These are phyloP conservation scores for Periophthalmus modestus DNA, from an alignment of 2,113 vertebrate species.

Conservation along the genomic window DNA sequence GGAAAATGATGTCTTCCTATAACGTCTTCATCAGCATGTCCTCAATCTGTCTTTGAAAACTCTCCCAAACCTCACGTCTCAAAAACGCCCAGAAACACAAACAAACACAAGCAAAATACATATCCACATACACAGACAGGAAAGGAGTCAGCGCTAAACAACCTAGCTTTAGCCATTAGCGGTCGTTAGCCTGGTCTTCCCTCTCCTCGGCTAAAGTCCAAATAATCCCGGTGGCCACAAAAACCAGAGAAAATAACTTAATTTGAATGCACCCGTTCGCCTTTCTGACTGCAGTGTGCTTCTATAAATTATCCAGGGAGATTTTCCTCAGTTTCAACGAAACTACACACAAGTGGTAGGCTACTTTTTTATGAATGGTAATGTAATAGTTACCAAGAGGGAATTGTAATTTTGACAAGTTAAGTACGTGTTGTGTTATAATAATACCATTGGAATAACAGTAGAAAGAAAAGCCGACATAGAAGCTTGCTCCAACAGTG, in stretches of 20 bases:
- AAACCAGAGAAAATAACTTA: slow-evolving; percentile 76
- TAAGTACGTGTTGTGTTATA: slow-evolving; percentile 63
- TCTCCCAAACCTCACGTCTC: slow-evolving; percentile 14
- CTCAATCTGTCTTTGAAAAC: slow-evolving; percentile 25
- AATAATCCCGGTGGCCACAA: slow-evolving; percentile 67
- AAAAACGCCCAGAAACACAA: slow-evolving; percentile 61
- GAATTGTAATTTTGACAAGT: slow-evolving; percentile 63
- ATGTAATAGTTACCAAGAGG: slow-evolving; percentile 37
- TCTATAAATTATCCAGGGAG: slow-evolving; percentile 62
- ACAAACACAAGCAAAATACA: slow-evolving; percentile 47
- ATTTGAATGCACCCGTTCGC: slow-evolving; percentile 64
- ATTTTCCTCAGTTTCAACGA: slow-evolving; percentile 60
- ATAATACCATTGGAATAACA: slow-evolving; percentile 57
- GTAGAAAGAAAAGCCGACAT: slow-evolving; percentile 25
- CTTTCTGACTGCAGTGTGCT: slow-evolving; percentile 40
- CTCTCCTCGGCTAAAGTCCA: slow-evolving; percentile 60
- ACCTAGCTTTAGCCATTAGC: slow-evolving; percentile 53
- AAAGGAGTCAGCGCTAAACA: slow-evolving; percentile 32
- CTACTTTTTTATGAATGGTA: slow-evolving; percentile 19
- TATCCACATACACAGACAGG: slow-evolving; percentile 48
- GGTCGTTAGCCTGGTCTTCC: slow-evolving; percentile 58
- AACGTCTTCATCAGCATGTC: slow-evolving; percentile 26
- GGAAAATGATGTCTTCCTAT: slow-evolving; percentile 3
- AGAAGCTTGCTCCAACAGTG: slow-evolving; percentile 24
- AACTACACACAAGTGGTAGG: slow-evolving; percentile 41